Conservation (phyloP, 2,888 invertebrate species). For the Malthinus flaveolus region DNA sequence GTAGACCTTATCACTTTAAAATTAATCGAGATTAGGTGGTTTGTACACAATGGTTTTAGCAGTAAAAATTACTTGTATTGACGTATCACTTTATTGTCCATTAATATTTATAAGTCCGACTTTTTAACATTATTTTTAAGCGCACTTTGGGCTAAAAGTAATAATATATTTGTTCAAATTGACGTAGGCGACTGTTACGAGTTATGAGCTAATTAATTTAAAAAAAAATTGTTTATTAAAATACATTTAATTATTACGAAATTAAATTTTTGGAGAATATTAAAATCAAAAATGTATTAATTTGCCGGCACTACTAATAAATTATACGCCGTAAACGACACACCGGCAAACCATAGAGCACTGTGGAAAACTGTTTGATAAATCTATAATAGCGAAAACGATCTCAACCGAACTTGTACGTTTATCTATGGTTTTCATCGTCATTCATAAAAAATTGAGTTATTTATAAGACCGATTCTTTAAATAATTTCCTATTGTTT, state of each 20-base stretch:
- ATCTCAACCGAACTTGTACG: constrained; percentile 14
- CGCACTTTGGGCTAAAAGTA: background rate
- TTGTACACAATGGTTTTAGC: too few species aligned
- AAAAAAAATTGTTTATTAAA: too few species aligned
- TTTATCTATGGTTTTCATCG: background rate
- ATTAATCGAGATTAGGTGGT: too few species aligned
- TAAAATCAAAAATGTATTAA: too few species aligned
- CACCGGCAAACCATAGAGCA: constrained; percentile 12
- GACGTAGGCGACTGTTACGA: background rate
- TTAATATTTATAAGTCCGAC: too few species aligned
- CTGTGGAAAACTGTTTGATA: constrained; percentile 14
- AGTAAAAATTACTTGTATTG: too few species aligned
- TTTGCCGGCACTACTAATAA: too few species aligned
- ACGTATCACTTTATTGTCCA: too few species aligned
- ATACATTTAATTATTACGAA: too few species aligned
- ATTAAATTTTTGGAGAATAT: too few species aligned
- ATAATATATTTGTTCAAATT: background rate
- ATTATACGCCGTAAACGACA: background rate
- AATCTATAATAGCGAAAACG: constrained; percentile 19
- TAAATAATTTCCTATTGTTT: constrained; percentile 5
- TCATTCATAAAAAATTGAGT: constrained; percentile 4
- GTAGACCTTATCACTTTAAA: background rate
- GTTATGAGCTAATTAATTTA: too few species aligned
- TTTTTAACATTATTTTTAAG: background rate
- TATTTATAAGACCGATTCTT: constrained; percentile 9